Percentiles rank a stretch among this genome's conserved stretches.
Conservation (phyloP, 2,113 vertebrate genomes). For the Corapipo altera region DNA sequence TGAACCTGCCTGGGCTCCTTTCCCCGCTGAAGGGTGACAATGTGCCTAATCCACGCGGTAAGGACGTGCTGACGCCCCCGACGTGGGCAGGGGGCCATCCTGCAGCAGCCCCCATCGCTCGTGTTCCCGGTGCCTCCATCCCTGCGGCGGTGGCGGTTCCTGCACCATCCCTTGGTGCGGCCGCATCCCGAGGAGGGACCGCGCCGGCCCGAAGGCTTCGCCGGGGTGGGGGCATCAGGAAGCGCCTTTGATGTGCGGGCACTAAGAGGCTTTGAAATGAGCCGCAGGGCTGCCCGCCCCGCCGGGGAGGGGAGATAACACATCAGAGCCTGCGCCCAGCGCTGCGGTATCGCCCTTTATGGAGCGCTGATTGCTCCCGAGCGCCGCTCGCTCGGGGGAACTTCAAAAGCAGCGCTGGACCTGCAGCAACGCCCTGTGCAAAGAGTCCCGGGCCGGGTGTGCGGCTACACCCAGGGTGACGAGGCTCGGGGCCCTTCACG, state of each 20-base stretch:
- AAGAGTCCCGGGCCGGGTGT: neutral
- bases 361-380: neutral
- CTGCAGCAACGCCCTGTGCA: constrained; percentile 30
- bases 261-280: neutral
- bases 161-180: fast-evolving
- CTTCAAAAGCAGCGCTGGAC: constrained; percentile 46
- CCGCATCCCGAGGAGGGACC: neutral
- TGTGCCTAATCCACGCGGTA: fast-evolving
- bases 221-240: neutral
- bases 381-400: neutral
- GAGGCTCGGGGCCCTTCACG: neutral
- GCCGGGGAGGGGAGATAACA: constrained; percentile 17
- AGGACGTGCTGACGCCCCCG: fast-evolving
- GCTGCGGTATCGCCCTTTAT: neutral
- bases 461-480: neutral
- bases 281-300: neutral
- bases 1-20: neutral
- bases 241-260: constrained; percentile 42
- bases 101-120: fast-evolving
- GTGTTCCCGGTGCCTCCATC: fast-evolving
- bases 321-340: neutral
- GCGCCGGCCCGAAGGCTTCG: neutral
- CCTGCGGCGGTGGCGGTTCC: fast-evolving
- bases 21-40: neutral
- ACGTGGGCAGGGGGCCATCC: fast-evolving